Conservation (phyloP, 2,888 invertebrate genomes). For the Melinaea marsaeus region DNA sequence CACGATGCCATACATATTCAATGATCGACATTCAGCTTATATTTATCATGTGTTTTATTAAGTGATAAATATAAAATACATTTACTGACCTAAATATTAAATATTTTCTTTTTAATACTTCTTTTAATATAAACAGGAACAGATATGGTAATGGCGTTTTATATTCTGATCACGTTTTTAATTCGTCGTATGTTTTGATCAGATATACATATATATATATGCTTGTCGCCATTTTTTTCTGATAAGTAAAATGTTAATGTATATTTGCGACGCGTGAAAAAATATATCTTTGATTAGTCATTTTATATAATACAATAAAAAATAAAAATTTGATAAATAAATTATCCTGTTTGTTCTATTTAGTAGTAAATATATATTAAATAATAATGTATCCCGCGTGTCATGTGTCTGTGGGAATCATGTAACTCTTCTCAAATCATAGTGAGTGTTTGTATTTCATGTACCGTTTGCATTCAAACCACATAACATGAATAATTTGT, state of each 20-base stretch:
- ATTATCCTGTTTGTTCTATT: too few relatives aligned
- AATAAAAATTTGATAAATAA: too few relatives aligned
- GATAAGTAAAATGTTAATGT: conserved; percentile 10
- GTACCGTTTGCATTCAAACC: conserved; percentile 32
- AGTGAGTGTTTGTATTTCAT: conserved; percentile 33
- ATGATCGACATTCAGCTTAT: too few relatives aligned
- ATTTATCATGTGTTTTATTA: neutral
- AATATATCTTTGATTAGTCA: too few relatives aligned
- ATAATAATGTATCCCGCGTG: conserved; percentile 16
- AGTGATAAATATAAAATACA: neutral
- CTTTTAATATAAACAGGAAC: neutral
- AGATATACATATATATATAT: neutral
- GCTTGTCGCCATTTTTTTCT: neutral
- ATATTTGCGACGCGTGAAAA: neutral
- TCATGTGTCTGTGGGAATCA: conserved; percentile 27
- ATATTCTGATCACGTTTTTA: conserved; percentile 1
- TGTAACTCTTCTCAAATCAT: conserved; percentile 26
- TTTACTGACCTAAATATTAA: neutral
- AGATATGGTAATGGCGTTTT: neutral
- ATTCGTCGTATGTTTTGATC: neutral
- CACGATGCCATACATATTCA: too few relatives aligned
- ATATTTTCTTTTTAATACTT: neutral
- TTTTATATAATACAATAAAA: too few relatives aligned
- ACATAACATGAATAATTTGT: conserved; percentile 36
- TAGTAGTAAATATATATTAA: neutral